Evolutionary conservation across 92 coral and sea anemone genomes (phyloP), one percentile per base, ranked within the genome.

Genomic region (Actinernus sp.): DNA sequence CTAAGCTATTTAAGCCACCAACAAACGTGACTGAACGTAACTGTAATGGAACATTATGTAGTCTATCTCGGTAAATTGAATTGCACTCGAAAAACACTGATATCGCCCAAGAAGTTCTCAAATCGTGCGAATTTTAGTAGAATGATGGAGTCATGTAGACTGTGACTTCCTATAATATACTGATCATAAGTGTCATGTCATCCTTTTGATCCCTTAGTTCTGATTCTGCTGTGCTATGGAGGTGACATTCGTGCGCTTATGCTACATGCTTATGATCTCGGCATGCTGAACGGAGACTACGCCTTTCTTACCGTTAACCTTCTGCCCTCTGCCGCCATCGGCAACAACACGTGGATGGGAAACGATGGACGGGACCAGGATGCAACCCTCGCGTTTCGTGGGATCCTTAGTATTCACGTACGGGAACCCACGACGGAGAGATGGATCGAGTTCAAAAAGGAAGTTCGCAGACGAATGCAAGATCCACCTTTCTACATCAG

Each of bases 241-340:
- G n/a, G n/a, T n/a, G n/a, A n/a, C n/a, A n/a, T n/a, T n/a, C n/a
- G n/a, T n/a, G 95, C 91, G 7, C 82, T 88, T 14, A 88, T 88
- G 95, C 50, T 88, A n/a, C 73, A 78, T 63, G 91, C 95, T 17
- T 68, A 78, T 11, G 95, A 88, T 68, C 71, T 88, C 48, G 90
- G 84, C 55, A 88, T 88, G 91, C 77, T 88, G 71, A 88, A 88
- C 71, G 95, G 95, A 3, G 95, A 88, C 38, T 88, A 83, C 64
- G 95, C 95, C 0, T 88, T 88, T 38, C 83, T 88, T 7, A 88
- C 95, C 11, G 95, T 88, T 39, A 88, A 83, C 46, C 55, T 88
- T 4, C 72, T 73, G 34, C 95, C 95, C 13, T 88, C 95, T 7
- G 95, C 95, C 30, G 95, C 88, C 11, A 78, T 88, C 44, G 95